Percentiles rank a stretch among this genome's conserved stretches.
Conservation (phyloP, 2,113 vertebrate genomes). For the Platichthys stellatus region DNA sequence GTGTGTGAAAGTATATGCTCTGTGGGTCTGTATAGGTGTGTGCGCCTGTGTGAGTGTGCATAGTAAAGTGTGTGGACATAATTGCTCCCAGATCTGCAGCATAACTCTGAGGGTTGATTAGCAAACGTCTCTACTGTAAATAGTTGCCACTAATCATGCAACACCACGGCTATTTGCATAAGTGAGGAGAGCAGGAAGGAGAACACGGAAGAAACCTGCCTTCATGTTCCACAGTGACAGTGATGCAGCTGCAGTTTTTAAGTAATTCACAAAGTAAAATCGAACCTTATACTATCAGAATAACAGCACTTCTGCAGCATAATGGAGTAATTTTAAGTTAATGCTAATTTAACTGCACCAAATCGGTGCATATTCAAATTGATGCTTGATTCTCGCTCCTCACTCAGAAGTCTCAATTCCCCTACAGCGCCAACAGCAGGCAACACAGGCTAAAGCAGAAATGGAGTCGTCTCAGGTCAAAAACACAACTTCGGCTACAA, state of each 20-base stretch:
- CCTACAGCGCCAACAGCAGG: background rate
- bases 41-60: conserved; percentile 24
- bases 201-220: conserved; percentile 17
- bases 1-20: conserved; percentile 60
- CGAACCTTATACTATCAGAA: too few species aligned
- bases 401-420: background rate
- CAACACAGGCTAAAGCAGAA: background rate
- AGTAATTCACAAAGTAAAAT: background rate
- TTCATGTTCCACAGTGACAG: background rate
- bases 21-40: conserved; percentile 26
- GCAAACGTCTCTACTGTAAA: conserved; percentile 84
- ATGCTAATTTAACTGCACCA: too few species aligned
- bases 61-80: conserved; percentile 73
- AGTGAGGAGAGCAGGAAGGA: conserved; percentile 52
- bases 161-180: conserved; percentile 71
- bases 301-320: background rate
- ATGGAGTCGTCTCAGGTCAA: background rate
- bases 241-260: background rate
- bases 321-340: too few species aligned
- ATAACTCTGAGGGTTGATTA: conserved; percentile 82
- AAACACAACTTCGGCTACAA: background rate
- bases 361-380: background rate
- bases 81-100: conserved; percentile 83
- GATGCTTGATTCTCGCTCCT: background rate
- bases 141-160: conserved; percentile 81